These are phyloP conservation scores for Drosophila dives DNA, from an alignment of 2,888 invertebrate genomes.

Conservation along the genomic window DNA sequence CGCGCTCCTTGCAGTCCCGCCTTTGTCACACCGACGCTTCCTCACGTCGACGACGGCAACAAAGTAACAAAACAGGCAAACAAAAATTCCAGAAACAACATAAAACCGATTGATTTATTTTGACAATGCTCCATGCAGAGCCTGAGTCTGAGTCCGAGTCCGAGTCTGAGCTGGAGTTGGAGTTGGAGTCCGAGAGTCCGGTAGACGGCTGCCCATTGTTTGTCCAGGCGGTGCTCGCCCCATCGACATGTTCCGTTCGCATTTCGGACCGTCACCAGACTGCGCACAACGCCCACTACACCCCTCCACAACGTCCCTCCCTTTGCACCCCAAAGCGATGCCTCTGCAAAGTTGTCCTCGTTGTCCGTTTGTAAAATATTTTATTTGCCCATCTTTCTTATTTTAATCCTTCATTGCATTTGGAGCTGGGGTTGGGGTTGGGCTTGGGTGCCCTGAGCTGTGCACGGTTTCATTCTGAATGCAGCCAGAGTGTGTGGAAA, in stretches of 20 bases:
- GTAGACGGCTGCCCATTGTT: conserved; percentile 55
- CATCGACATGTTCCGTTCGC: conserved; percentile 72
- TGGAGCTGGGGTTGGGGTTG: conserved; percentile 33
- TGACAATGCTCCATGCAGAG: conserved; percentile 81
- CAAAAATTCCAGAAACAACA: conserved; percentile 82
- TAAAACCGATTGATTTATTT: conserved; percentile 84
- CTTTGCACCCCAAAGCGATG: neutral
- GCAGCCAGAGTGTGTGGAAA: neutral
- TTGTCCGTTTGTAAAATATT: conserved; percentile 80
- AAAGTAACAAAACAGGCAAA: conserved; percentile 77
- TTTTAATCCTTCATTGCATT: conserved; percentile 82
- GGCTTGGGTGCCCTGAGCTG: conserved; percentile 40
- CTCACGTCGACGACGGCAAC: conserved; percentile 48
- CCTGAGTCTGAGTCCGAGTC: conserved; percentile 7
- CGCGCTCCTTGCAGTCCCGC: neutral
- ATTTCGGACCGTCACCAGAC: conserved; percentile 69
- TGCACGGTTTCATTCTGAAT: conserved; percentile 3
- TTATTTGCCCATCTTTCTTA: conserved; percentile 84
- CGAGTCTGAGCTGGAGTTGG: conserved; percentile 3
- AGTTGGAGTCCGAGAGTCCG: conserved; percentile 23
- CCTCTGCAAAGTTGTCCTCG: conserved; percentile 65
- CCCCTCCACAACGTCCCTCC: conserved; percentile 29
- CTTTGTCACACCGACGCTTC: conserved; percentile 41
- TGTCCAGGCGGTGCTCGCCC: conserved; percentile 37
- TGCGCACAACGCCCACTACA: neutral